A percentile compares a stretch with the other conserved stretches of the same genome.
Conservation (phyloP, 1,140 invertebrate genomes). For the Drosophila pseudoananassae region DNA sequence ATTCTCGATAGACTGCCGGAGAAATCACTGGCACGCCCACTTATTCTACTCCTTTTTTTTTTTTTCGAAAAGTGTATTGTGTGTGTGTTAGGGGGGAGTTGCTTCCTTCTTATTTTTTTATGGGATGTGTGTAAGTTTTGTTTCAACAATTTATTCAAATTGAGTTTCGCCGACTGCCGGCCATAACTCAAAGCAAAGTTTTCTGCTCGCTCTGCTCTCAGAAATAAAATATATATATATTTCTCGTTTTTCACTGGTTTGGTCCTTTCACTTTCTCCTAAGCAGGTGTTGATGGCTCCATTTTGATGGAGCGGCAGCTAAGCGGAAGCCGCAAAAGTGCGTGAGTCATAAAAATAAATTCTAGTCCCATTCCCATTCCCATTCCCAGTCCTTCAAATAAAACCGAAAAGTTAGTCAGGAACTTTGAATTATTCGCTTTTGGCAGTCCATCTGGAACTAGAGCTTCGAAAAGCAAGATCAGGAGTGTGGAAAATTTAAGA, state of each 20-base stretch:
- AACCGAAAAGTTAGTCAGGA: constrained; percentile 19
- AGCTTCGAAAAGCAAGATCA: too few species aligned
- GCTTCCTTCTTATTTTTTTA: not conserved
- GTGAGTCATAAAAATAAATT: constrained; percentile 81
- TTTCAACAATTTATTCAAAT: constrained; percentile 81
- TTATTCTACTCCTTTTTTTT: not conserved
- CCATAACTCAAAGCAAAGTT: constrained; percentile 74
- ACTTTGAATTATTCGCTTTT: constrained; percentile 78
- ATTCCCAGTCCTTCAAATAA: too few species aligned
- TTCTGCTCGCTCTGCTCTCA: too few species aligned
- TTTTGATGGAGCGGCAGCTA: constrained; percentile 70
- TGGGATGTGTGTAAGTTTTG: constrained; percentile 49
- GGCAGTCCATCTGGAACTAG: constrained; percentile 64
- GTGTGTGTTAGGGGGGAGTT: constrained; percentile 23
- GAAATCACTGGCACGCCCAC: constrained; percentile 11
- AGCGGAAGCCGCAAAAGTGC: constrained; percentile 79
- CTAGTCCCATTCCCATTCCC: constrained; percentile 3
- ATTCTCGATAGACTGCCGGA: constrained; percentile 58
- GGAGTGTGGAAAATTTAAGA: constrained; percentile 8
- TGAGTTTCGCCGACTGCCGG: constrained; percentile 76
- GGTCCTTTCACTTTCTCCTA: constrained; percentile 49
- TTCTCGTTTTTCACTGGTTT: constrained; percentile 15
- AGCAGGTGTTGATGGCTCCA: constrained; percentile 80
- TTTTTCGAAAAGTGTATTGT: constrained; percentile 19
- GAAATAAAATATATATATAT: constrained; percentile 29